A percentile compares a stretch with the other conserved stretches of the same genome.
Conservation (phyloP, 30 jellyfish, hydroid and myxozoan genomes). For the Phacellophora camtschatica region DNA sequence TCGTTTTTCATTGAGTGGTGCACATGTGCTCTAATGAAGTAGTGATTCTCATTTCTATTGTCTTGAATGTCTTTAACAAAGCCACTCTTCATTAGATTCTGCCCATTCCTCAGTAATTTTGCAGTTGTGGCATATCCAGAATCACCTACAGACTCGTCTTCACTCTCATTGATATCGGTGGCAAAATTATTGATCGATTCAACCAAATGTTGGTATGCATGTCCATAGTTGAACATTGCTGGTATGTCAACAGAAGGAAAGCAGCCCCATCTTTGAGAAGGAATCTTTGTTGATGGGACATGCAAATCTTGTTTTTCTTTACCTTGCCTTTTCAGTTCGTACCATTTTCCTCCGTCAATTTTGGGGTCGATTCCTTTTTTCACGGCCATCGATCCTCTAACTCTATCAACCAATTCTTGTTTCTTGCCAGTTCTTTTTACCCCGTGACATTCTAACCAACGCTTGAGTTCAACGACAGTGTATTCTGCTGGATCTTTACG, state of each 20-base stretch:
- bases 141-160: not conserved
- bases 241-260: slow-evolving; percentile 42
- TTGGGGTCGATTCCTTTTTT: slow-evolving; percentile 11
- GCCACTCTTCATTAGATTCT: slow-evolving; percentile 28
- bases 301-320: not conserved
- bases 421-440: not conserved
- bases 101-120: slow-evolving; percentile 8
- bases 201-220: slow-evolving; percentile 42
- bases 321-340: not conserved
- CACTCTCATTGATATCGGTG: not conserved
- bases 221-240: slow-evolving; percentile 35
- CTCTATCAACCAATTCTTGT: slow-evolving; percentile 18
- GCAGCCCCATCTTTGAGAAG: slow-evolving; percentile 6
- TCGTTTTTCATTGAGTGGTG: slow-evolving; percentile 61
- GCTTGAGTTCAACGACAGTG: not conserved
- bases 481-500: not conserved
- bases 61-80: slow-evolving; percentile 37
- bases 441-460: slow-evolving; percentile 21
- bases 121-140: slow-evolving; percentile 11
- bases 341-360: slow-evolving; percentile 47
- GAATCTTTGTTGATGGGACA: not conserved
- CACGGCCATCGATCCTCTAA: not conserved
- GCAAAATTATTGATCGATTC: slow-evolving; percentile 16
- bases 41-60: slow-evolving; percentile 16
- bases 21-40: slow-evolving; percentile 47